Conservation (phyloP, 1,140 invertebrate genomes). For the Tetranychus cinnabarinus region DNA sequence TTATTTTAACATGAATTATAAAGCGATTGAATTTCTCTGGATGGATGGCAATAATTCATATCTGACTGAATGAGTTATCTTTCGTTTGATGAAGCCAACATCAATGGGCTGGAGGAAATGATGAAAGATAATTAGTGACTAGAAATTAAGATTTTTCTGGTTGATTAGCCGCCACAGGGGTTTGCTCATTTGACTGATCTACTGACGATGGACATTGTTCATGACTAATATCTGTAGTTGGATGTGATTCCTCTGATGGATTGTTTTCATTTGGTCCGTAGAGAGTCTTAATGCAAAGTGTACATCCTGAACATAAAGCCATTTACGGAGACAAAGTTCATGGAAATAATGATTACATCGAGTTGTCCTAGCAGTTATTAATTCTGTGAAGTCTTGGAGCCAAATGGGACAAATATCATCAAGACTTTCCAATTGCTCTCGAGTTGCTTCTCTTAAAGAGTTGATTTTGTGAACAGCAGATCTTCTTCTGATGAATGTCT, state of each 20-base stretch:
- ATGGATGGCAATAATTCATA: no score
- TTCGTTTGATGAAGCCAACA: no score
- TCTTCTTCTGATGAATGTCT: conserved; percentile 67
- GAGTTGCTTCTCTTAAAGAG: conserved; percentile 53
- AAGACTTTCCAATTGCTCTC: conserved; percentile 40
- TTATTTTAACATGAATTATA: no score
- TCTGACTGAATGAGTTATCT: no score
- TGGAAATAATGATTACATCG: conserved; percentile 84
- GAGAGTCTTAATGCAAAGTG: neutral
- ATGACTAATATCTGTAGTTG: no score
- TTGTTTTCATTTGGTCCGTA: neutral
- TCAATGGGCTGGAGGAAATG: no score
- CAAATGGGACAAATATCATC: conserved; percentile 92
- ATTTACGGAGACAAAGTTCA: conserved; percentile 74
- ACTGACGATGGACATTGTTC: no score
- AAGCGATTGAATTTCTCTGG: no score
- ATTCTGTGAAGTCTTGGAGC: conserved; percentile 82
- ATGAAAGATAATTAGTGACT: no score
- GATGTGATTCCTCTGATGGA: neutral
- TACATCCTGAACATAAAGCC: conserved; percentile 57
- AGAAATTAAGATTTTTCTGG: no score
- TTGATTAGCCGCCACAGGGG: no score
- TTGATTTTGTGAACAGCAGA: conserved; percentile 83
- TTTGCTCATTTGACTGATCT: no score
- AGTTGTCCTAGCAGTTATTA: conserved; percentile 74